Base-by-base conservation (phyloP, 2,888 invertebrate genomes). In the Saturnia japonica region DNA sequence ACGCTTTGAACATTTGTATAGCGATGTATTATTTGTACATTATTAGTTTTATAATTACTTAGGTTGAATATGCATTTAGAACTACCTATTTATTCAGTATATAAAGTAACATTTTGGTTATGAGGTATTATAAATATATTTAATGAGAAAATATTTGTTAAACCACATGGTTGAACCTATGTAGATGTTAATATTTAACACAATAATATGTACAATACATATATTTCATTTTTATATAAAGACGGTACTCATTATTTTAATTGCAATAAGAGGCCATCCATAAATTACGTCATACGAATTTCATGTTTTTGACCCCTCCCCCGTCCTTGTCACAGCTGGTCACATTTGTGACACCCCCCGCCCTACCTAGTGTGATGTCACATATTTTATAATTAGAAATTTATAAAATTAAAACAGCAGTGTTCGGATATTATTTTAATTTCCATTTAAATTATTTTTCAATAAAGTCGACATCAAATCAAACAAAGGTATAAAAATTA, bases 1-100 rank as follows among this genome's bases (percentile, higher is more conserved):
- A 60, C 28, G 14, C 3, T 57, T 51, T 54, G 11, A 60, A 60
- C 14, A 60, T 14, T 60, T 14, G 25, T 60, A 28, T 28, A 60
- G 57, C 28, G 4, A 28, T 60, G 28, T 60, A 60, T 60, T 60
- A 60, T 28, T 47, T 68, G 54, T 68, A 68, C 57, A 28, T 60
- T 60, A 28, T 60, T 28, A 34, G 40, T 22, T 51, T 68, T 68
- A 40, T 67, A 73, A 73, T 74, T 72, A 72, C 74, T 70, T 77
- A 75, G 72, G 75, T 74, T 75, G 72, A 72, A 71, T 74, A 74
- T 78, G 78, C 80, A 80, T 80, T 80, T 80, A 80, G 74, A 72
- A 74, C 69, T 73, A 68, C 74, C 70, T 40, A 40, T 54, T 68
- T 68, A 68, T 57, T 54, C 28, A 68, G 40, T 54, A 22, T 68